Conservation (phyloP, 30 jellyfish, hydroid and myxozoan species). For the Chironex yamaguchii region DNA sequence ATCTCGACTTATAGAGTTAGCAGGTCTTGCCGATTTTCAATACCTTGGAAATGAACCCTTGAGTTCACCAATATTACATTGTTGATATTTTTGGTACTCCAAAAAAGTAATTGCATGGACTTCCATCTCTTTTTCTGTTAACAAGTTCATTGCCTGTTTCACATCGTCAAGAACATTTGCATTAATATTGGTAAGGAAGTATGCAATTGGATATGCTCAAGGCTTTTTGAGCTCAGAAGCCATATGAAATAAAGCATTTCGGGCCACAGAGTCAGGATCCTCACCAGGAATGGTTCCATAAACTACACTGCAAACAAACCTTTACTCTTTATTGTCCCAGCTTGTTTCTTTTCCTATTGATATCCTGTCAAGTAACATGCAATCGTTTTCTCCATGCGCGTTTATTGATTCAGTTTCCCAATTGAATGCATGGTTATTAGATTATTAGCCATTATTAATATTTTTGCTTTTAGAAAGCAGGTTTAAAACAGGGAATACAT, state of each 20-base stretch:
- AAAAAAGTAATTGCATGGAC: slow-evolving; percentile 29
- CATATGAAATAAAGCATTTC: slow-evolving; percentile 37
- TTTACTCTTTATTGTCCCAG: slow-evolving; percentile 1
- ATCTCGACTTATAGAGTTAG: too few relatives aligned
- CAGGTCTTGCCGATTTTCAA: too few relatives aligned
- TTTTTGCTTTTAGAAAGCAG: too few relatives aligned
- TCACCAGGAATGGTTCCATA: slow-evolving; percentile 31
- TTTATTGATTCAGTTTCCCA: too few relatives aligned
- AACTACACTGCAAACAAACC: slow-evolving; percentile 14
- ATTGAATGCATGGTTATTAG: too few relatives aligned
- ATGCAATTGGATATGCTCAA: slow-evolving; percentile 43
- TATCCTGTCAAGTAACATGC: slow-evolving; percentile 44
- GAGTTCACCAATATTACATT: slow-evolving; percentile 14
- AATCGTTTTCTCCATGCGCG: slow-evolving; percentile 34
- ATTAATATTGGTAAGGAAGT: slow-evolving; percentile 15
- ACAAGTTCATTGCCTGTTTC: slow-evolving; percentile 21
- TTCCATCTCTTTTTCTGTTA: slow-evolving; percentile 23
- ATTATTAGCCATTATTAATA: too few relatives aligned
- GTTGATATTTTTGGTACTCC: slow-evolving; percentile 4
- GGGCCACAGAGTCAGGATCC: slow-evolving; percentile 30
- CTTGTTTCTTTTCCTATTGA: neutral
- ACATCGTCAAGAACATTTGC: neutral
- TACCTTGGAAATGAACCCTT: neutral
- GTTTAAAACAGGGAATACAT: too few relatives aligned
- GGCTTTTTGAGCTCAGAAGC: slow-evolving; percentile 43